Base-by-base conservation (phyloP, 2,797 vertebrate species). In the Peromyscus eremicus region DNA sequence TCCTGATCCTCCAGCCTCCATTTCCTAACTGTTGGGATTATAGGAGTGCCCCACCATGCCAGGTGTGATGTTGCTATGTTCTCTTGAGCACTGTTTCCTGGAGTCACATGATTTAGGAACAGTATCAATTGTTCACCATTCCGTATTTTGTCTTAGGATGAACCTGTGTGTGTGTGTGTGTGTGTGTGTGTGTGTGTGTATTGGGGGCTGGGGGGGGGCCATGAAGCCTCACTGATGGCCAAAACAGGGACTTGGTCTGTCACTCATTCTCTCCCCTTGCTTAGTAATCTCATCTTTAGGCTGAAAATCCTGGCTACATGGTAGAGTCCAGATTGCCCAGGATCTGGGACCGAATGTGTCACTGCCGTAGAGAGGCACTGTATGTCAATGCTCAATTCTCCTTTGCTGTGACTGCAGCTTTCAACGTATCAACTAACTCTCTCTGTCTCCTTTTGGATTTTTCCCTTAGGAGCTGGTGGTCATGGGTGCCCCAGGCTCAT, bases 401-500 rank as follows among this genome's bases (percentile, higher is more conserved):
- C 40, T 0, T 57, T 91, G 12, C 84, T 23, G 4, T 7, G 64
- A 92, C 73, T 68, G 23, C 34, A 83, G n/a, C 16, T 93, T 89
- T 97, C 76, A 10, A 0, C 0, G 46, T 34, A 17, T 1, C 37
- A 4, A 6, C 84, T 55, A 57, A 34, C 10, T 19, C 43, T 27
- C 10, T 19, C 43, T 27, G 8, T 27, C 68, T 12, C 70, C 14
- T 92, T 0, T 49, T 96, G 84, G 14, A 34, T 62, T 98, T 46
- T n/a, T 95, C 94, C 97, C 96, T 37, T 96, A 99, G 99, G 99
- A 99, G 97, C 98, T 99, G 98, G 99, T 99, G 95, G 99, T 99
- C 95, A 99, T 99, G 99, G 99, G 99, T 0, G 99, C 99, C 0
- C 99, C 99, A 0, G 99, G 99, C 55, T 99, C 99, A 0, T 99